These are phyloP conservation scores for Spodoptera litura DNA, from an alignment of 1,140 invertebrate genomes.

Conservation along the genomic window DNA sequence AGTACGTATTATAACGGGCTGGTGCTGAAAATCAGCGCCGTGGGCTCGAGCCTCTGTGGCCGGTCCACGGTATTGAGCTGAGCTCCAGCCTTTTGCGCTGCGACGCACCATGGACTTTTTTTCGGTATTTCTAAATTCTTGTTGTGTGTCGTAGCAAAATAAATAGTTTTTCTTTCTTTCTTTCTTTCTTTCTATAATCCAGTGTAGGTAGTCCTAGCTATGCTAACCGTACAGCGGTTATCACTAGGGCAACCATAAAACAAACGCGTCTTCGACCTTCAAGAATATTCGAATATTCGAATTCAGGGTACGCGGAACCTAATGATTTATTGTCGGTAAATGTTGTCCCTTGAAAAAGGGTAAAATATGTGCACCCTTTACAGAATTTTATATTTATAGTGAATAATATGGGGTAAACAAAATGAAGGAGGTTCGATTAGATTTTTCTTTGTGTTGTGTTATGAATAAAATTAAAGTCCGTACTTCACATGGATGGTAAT, in stretches of 20 bases:
- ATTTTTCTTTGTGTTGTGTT: neutral
- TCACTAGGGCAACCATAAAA: conserved; percentile 55
- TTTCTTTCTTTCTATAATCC: neutral
- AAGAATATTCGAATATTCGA: conserved; percentile 18
- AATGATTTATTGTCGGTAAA: conserved; percentile 34
- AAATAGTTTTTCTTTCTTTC: neutral
- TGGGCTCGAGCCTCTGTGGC: too few relatives aligned
- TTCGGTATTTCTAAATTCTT: too few relatives aligned
- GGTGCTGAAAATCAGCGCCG: too few relatives aligned
- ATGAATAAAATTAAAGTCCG: neutral
- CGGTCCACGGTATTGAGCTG: too few relatives aligned
- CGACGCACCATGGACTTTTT: too few relatives aligned
- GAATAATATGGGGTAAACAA: neutral
- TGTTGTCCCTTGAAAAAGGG: conserved; percentile 32
- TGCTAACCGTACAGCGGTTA: conserved; percentile 38
- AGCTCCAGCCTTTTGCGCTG: too few relatives aligned
- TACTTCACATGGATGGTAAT: neutral
- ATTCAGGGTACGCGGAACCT: conserved; percentile 2
- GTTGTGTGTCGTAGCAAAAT: too few relatives aligned
- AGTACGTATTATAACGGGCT: too few relatives aligned
- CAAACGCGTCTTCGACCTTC: conserved; percentile 30
- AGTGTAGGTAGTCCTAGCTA: conserved; percentile 9
- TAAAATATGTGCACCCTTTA: conserved; percentile 33
- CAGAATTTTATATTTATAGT: conserved; percentile 26
- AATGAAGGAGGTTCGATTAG: too few relatives aligned